Conservation (phyloP, 2,888 invertebrate genomes). For the Ischnus inquisitorius region DNA sequence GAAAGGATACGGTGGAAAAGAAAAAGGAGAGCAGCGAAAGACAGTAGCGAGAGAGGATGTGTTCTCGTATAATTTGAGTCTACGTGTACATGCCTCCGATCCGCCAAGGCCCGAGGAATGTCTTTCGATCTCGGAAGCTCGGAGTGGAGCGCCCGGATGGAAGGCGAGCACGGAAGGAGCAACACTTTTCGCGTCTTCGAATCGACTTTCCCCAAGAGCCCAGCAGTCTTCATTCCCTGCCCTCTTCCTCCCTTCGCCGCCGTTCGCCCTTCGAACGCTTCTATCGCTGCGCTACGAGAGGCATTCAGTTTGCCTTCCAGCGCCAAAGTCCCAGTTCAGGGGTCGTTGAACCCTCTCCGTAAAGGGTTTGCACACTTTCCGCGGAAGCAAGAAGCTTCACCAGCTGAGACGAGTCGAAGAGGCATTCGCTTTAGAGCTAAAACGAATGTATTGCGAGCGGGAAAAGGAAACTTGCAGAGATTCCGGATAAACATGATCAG, state of each 20-base stretch:
- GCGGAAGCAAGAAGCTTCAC: background rate
- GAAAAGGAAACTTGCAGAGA: constrained; percentile 38
- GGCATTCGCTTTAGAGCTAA: background rate
- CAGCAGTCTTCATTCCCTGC: constrained; percentile 30
- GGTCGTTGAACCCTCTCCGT: constrained; percentile 54
- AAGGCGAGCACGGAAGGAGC: constrained; percentile 28
- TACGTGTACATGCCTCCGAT: constrained; percentile 30
- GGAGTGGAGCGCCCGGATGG: constrained; percentile 10
- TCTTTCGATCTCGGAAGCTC: constrained; percentile 55
- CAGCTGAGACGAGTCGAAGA: background rate
- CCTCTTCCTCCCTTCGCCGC: constrained; percentile 2
- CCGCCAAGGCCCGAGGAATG: constrained; percentile 47
- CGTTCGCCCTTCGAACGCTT: constrained; percentile 7
- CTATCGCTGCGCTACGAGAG: constrained; percentile 5
- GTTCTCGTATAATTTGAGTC: constrained; percentile 49
- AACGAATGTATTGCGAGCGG: constrained; percentile 16
- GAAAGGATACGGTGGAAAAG: background rate
- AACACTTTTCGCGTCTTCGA: constrained; percentile 35
- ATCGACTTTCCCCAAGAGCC: constrained; percentile 46
- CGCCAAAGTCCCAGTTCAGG: constrained; percentile 8
- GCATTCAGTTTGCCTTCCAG: constrained; percentile 7
- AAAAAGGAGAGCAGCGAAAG: background rate
- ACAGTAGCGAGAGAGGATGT: constrained; percentile 12
- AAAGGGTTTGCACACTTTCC: constrained; percentile 55
- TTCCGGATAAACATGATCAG: constrained; percentile 44